Evolutionary conservation across 2,113 vertebrate species (phyloP).

Genomic region (Tilapia sparmanii): DNA sequence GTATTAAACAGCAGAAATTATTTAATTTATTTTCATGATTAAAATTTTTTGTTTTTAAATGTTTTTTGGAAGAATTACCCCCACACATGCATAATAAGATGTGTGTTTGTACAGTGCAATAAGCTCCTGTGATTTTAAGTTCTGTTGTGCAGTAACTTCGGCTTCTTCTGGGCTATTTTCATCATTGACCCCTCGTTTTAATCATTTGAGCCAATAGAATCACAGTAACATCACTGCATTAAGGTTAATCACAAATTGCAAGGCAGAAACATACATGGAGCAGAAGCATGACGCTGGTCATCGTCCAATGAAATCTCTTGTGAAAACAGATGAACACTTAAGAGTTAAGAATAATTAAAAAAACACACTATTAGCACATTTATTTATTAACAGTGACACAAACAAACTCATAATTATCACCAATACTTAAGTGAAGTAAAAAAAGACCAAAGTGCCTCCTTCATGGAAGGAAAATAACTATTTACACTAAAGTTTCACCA

Average conservation of each 20-base stretch:
- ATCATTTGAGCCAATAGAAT: neutral
- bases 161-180: neutral
- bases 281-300: neutral
- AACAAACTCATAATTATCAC: neutral
- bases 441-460: neutral
- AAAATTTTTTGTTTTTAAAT: rapidly evolving
- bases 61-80: neutral
- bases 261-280: neutral
- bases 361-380: neutral
- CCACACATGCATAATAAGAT: neutral
- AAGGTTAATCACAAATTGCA: neutral
- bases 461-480: neutral
- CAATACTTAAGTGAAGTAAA: neutral
- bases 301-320: rapidly evolving
- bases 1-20: neutral
- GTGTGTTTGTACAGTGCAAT: too few relatives aligned
- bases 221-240: neutral
- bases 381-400: neutral
- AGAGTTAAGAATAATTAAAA: neutral
- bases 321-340: neutral
- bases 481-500: neutral
- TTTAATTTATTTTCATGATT: neutral
- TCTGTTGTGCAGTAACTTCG: rapidly evolving
- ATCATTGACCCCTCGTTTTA: neutral
- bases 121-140: too few relatives aligned